Evolutionary conservation across 2,113 vertebrate species (phyloP), one percentile per base, ranked within the genome.

Genomic region (Seriola aureovittata): DNA sequence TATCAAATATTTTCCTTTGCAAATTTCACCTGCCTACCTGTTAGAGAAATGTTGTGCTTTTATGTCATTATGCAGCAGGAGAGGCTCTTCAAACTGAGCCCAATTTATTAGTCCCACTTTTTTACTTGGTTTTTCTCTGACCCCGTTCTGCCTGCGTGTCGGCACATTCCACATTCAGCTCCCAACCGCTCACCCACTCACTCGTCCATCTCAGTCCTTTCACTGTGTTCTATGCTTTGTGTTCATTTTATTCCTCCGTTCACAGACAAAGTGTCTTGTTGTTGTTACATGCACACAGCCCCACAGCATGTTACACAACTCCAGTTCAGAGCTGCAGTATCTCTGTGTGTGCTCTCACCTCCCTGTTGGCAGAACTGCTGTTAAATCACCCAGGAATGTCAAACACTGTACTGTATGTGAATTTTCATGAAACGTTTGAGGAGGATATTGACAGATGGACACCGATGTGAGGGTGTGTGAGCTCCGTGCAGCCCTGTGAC

Each of bases 401-500:
- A 87, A 81, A 83, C 71, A 78, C 36, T n/a, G 55, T 25, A 58
- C 75, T 65, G 70, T 65, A 29, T 83, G 80, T 58, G 85, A 81
- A 76, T 72, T 86, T 81, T 84, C 78, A 21, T 69, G 69, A 44
- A 62, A 59, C 48, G 59, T 79, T n/a, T 19, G 5, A 46, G 17
- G 12, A 48, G 29, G 8, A 34, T 59, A 17, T 40, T 67, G 59
- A 50, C 66, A 57, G 59, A 54, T 68, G 44, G 36, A 23, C 50
- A 13, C 68, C 48, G 52, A n/a, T 36, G 32, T 63, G 67, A 17
- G 38, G 40, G 54, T 66, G 73, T 67, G 34, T 63, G 64, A 71
- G 81, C 94, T 93, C 95, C 95, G 76, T 88, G 84, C 74, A 93
- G 65, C 21, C 94, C 96, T 78, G 91, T 75, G 76, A 75, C 84